A percentile compares a stretch with the other conserved stretches of the same genome.
Conservation (phyloP, 2,888 invertebrate species). For the Cephus nigrinus region DNA sequence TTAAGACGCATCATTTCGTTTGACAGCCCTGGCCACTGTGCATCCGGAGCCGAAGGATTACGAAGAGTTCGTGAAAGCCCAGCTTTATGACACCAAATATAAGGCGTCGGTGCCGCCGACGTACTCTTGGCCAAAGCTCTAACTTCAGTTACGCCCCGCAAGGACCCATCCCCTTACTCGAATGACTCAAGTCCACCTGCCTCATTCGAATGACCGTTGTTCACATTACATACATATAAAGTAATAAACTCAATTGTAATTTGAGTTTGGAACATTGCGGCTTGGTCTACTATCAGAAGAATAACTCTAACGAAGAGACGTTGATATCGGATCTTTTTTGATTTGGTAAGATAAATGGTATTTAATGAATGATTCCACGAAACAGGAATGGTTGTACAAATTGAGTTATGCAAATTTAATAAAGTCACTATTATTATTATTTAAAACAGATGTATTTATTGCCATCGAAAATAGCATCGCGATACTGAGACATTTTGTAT, state of each 20-base stretch:
- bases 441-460: conserved; percentile 44
- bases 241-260: too few relatives aligned
- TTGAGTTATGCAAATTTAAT: conserved; percentile 24
- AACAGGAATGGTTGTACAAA: background rate
- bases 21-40: conserved; percentile 81
- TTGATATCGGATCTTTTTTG: too few relatives aligned
- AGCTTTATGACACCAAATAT: conserved; percentile 83
- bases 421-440: conserved; percentile 26
- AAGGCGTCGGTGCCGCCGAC: conserved; percentile 75
- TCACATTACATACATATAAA: too few relatives aligned
- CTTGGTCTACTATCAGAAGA: too few relatives aligned
- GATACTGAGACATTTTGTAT: too few relatives aligned
- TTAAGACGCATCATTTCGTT: conserved; percentile 23
- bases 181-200: too few relatives aligned
- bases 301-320: too few relatives aligned
- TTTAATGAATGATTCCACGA: too few relatives aligned
- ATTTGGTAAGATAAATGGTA: too few relatives aligned
- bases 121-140: conserved; percentile 71
- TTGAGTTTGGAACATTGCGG: too few relatives aligned
- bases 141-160: conserved; percentile 30
- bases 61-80: conserved; percentile 80
- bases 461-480: conserved; percentile 37
- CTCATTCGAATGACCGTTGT: too few relatives aligned
- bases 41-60: conserved; percentile 81
- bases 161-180: too few relatives aligned